Base-by-base conservation (phyloP, 30 jellyfish, hydroid and myxozoan genomes). In the Hydractinia symbiolongicarpus region DNA sequence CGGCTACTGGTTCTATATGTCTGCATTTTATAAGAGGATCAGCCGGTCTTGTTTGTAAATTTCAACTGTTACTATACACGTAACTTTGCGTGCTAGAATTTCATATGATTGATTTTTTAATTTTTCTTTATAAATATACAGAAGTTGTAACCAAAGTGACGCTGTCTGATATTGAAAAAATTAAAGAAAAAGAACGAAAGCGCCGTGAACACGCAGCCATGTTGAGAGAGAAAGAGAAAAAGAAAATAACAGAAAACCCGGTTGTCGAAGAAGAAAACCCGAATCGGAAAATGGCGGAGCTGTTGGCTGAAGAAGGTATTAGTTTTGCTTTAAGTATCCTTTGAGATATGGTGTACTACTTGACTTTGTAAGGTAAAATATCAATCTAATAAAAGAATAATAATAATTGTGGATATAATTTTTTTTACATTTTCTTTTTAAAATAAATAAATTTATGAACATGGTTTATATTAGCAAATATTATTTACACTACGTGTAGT, bases 261-360 rank as follows among this genome's bases (percentile, higher is more conserved):
- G 78, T 62, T 5, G 79, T 90, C 81, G 82, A 64, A 76, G 95
- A 83, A 8, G 97, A 84, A 20, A 90, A 90, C 70, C 97, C 97
- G 14, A 90, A 90, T 61, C 88, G 68, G 50, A 79, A 77, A 50
- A 90, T 90, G 97, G 97, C 97, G 40, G 85, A 82, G 21, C 53
- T 60, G 51, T 50, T 90, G 20, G 95, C 86, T 14, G 79, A 76
- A 6, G 95, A 90, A 85, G 97, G 85, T 77, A 71, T 13, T 13
- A 30, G 44, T 30, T 30, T 30, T 30, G 69, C 69, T 13, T 11
- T 11, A 58, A 58, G 19, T 11, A 58, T 58, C 69, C 3, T 58
- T 58, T 17, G 69, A 17, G 19, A 11, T 58, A 11, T 58, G 69
- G 19, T 11, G 17, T 58, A 13, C 19, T 17, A 3, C 69, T 1